Evolutionary conservation across 2,888 invertebrate genomes (phyloP).

Genomic region (Sarcophaga variegata): DNA sequence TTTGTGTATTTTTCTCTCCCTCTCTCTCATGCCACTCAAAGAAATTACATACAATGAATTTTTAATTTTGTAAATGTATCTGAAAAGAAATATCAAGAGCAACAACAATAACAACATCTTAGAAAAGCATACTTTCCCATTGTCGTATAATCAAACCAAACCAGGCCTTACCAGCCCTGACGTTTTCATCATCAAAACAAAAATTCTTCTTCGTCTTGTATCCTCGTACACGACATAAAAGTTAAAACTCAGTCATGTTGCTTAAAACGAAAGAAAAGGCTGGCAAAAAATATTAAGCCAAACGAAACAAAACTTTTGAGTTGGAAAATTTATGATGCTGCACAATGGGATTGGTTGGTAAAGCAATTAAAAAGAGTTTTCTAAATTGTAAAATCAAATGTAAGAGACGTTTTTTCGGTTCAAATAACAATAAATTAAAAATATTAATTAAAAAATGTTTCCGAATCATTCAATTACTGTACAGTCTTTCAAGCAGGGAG

Average conservation of each 20-base stretch:
- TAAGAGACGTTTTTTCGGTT: too few relatives aligned
- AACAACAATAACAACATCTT: conserved; percentile 1
- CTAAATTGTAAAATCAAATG: too few relatives aligned
- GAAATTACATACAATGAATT: conserved; percentile 44
- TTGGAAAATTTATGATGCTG: background rate
- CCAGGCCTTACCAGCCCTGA: background rate
- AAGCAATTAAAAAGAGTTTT: too few relatives aligned
- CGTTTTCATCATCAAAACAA: background rate
- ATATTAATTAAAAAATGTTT: too few relatives aligned
- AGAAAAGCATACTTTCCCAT: background rate
- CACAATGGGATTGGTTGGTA: background rate
- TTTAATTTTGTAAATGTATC: conserved; percentile 46
- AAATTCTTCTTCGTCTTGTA: background rate
- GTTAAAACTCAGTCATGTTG: conserved; percentile 16
- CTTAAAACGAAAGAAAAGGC: background rate
- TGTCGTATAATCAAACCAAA: background rate
- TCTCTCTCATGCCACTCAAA: conserved; percentile 3
- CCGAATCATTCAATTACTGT: too few relatives aligned
- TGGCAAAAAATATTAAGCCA: background rate
- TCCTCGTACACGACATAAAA: conserved; percentile 12
- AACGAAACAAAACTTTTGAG: background rate
- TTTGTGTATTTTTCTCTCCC: too few relatives aligned
- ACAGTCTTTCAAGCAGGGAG: too few relatives aligned
- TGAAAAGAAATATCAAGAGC: background rate
- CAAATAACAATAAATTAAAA: too few relatives aligned